A percentile compares a stretch with the other conserved stretches of the same genome.
These are phyloP conservation scores for Dryoscopus gambensis DNA, from an alignment of 2,113 vertebrate genomes.

Conservation along the genomic window DNA sequence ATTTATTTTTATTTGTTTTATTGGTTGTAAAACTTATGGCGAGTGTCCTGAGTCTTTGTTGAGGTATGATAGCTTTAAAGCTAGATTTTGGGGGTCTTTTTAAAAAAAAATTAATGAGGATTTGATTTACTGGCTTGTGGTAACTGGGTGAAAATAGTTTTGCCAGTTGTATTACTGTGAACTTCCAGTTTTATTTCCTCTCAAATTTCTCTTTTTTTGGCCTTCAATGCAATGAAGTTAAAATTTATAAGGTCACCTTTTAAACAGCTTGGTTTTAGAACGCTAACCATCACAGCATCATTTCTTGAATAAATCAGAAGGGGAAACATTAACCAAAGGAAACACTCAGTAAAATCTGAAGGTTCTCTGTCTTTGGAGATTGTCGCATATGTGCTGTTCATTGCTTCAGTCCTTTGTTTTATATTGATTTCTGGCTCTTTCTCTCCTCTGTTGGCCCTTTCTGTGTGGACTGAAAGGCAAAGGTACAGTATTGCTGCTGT, in stretches of 20 bases:
- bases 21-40: background rate
- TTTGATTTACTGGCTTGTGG: background rate
- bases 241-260: background rate
- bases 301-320: background rate
- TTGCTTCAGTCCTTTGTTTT: slow-evolving; percentile 34
- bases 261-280: background rate
- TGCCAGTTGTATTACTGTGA: background rate
- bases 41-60: background rate
- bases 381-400: background rate
- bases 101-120: background rate
- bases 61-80: background rate
- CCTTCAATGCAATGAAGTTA: background rate
- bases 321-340: background rate
- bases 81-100: background rate
- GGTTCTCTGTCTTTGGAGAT: background rate
- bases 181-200: background rate
- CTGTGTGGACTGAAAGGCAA: slow-evolving; percentile 85
- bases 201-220: background rate
- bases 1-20: background rate
- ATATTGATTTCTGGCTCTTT: slow-evolving; percentile 72
- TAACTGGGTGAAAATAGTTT: background rate
- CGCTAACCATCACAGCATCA: background rate
- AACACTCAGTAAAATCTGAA: background rate
- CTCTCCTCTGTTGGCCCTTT: slow-evolving; percentile 55
- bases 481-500: slow-evolving; percentile 79